Evolutionary conservation across 2,888 invertebrate genomes (phyloP).

Genomic region (Aphodius granarius): DNA sequence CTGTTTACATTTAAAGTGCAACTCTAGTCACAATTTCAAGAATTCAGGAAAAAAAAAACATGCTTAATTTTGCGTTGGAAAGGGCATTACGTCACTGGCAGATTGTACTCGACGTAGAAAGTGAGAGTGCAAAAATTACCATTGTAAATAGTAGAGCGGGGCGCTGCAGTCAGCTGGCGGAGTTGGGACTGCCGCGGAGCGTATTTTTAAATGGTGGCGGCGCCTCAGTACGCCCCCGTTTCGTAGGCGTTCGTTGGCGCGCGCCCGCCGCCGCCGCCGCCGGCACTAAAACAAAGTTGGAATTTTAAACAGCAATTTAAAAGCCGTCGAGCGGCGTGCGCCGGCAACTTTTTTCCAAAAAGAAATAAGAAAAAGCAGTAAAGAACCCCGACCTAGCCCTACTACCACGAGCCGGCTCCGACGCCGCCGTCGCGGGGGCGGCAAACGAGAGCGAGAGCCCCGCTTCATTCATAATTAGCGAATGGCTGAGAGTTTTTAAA

Average conservation of each 20-base stretch:
- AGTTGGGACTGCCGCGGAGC: not conserved
- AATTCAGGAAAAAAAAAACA: no score
- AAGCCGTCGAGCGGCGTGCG: conserved; percentile 47
- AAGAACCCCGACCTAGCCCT: conserved; percentile 55
- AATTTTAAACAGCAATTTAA: conserved; percentile 55
- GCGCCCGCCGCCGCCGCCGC: conserved; percentile 32
- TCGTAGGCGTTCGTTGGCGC: not conserved
- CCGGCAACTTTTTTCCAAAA: conserved; percentile 44
- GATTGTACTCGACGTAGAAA: conserved; percentile 32
- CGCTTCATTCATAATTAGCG: conserved; percentile 55
- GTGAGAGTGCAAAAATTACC: conserved; percentile 48
- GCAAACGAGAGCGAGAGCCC: conserved; percentile 24
- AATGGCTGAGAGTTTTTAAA: conserved; percentile 48
- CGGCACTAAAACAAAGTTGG: conserved; percentile 53
- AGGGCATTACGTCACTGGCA: not conserved
- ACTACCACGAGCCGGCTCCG: conserved; percentile 46
- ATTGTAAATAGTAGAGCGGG: conserved; percentile 44
- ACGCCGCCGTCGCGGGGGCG: conserved; percentile 51
- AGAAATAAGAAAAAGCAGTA: conserved; percentile 50
- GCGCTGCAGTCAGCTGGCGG: conserved; percentile 23
- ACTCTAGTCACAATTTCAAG: no score
- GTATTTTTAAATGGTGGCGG: conserved; percentile 15
- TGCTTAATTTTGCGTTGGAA: not conserved
- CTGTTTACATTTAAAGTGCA: no score
- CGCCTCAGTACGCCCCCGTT: not conserved